Conservation (phyloP, 2,113 vertebrate species). For the Chloropsis cyanopogon region DNA sequence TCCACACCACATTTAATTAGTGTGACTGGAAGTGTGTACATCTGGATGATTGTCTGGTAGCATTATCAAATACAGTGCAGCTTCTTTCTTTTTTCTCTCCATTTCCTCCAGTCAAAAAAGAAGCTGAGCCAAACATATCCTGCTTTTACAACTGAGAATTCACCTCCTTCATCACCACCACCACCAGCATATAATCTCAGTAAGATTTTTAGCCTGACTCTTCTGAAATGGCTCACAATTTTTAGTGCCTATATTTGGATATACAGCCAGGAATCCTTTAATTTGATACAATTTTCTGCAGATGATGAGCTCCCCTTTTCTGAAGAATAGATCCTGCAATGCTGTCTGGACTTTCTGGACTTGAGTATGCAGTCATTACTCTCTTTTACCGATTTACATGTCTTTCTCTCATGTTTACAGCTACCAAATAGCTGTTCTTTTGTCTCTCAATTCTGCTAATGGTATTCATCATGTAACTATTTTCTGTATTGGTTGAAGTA, state of each 20-base stretch:
- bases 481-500: not conserved
- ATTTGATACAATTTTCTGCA: not conserved
- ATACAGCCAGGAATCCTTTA: not conserved
- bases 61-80: slow-evolving; percentile 25
- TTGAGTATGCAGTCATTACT: not conserved
- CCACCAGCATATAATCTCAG: not conserved
- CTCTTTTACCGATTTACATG: not conserved
- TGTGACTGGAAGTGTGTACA: not conserved
- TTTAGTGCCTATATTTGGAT: not conserved
- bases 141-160: not conserved
- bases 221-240: not conserved
- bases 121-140: not conserved
- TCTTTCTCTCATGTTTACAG: not conserved
- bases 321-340: not conserved
- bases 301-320: not conserved
- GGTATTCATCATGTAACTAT: not conserved
- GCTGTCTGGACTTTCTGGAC: not conserved
- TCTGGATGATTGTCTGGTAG: slow-evolving; percentile 19
- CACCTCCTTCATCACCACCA: not conserved
- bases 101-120: not conserved
- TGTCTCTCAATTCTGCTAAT: not conserved
- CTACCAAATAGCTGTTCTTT: not conserved
- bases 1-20: slow-evolving; percentile 34
- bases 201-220: not conserved
- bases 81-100: not conserved